Evolutionary conservation across 2,797 vertebrate genomes (phyloP).

Genomic region (Gallirallus australis): DNA sequence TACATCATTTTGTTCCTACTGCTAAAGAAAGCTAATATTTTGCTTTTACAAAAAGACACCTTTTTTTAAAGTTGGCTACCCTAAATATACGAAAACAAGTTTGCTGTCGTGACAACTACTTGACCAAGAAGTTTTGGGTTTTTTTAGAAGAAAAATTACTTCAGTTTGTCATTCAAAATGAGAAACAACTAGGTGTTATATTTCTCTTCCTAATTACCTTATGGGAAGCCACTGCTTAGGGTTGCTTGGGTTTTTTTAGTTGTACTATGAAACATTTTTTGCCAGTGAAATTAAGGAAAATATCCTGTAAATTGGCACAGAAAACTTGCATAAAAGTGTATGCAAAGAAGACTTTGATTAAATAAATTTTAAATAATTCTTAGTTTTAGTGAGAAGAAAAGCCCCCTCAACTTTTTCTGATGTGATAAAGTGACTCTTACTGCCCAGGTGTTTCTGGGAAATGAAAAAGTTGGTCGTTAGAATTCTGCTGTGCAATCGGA

Average conservation of each 20-base stretch:
- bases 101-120: not conserved
- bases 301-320: not conserved
- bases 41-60: not conserved
- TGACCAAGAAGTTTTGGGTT: not conserved
- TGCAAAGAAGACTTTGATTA: not conserved
- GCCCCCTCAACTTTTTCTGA: not conserved
- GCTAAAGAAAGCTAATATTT: not conserved
- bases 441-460: not conserved
- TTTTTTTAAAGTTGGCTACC: not conserved
- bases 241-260: not conserved
- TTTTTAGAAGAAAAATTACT: not conserved
- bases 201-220: not conserved
- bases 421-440: not conserved
- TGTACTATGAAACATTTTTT: not conserved
- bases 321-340: not conserved
- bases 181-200: not conserved
- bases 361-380: not conserved
- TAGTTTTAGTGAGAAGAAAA: not conserved
- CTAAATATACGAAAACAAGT: not conserved
- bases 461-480: not conserved
- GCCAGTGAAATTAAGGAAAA: not conserved
- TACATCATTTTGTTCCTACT: not conserved
- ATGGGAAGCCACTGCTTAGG: not conserved
- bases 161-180: not conserved
- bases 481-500: not conserved